Percentiles rank a stretch among this genome's conserved stretches.
phyloP scores from a whole-genome alignment of 2,888 invertebrate species.

The Omphaloscelis lunosa region DNA sequence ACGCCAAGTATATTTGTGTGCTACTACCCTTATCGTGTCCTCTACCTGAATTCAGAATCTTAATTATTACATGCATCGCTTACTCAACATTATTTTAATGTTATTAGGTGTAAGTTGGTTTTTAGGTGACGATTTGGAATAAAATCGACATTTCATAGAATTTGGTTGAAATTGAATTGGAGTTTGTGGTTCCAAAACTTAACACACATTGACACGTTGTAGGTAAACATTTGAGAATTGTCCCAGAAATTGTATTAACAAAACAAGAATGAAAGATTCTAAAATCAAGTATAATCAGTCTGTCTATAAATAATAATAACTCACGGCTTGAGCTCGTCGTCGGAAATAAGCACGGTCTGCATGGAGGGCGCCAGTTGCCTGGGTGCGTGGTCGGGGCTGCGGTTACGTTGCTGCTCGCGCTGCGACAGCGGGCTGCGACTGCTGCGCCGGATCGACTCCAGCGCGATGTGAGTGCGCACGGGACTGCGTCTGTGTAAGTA shows the following conservation, averaged over 20 bases:
- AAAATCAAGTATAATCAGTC: not conserved
- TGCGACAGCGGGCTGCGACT: slow-evolving; percentile 83
- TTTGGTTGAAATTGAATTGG: too few relatives aligned
- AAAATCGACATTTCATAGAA: not conserved
- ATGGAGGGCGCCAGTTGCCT: slow-evolving; percentile 69
- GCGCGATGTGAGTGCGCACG: slow-evolving; percentile 67
- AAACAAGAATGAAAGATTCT: not conserved
- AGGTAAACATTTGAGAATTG: not conserved
- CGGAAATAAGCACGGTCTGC: slow-evolving; percentile 87
- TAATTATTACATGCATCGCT: not conserved
- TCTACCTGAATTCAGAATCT: not conserved
- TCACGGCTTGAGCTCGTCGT: slow-evolving; percentile 85
- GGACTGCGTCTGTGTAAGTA: slow-evolving; percentile 67
- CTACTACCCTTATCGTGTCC: not conserved
- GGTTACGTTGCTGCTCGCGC: slow-evolving; percentile 78
- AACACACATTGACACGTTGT: not conserved
- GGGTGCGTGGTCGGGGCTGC: slow-evolving; percentile 73
- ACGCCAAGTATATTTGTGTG: not conserved
- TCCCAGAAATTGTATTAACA: not conserved
- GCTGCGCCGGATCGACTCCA: slow-evolving; percentile 70
- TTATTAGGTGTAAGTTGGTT: not conserved
- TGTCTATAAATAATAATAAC: slow-evolving; percentile 27
- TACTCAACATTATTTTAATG: not conserved
- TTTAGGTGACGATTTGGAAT: not conserved
- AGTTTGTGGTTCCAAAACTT: not conserved